These are phyloP conservation scores for Phodopus roborovskii DNA, from an alignment of 2,113 vertebrate species.

Conservation along the genomic window DNA sequence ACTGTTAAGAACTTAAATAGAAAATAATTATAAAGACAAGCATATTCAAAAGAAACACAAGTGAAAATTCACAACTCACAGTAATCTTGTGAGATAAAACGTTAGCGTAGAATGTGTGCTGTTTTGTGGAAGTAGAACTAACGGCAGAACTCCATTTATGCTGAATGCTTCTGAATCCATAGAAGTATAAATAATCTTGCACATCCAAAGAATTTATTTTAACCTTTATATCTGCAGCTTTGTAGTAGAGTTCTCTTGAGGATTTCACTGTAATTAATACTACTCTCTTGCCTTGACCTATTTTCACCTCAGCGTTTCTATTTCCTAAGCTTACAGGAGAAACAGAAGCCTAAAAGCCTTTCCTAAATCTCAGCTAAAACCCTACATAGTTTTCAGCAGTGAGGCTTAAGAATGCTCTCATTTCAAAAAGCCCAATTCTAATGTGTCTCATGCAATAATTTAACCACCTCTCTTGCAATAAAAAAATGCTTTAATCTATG, in stretches of 20 bases:
- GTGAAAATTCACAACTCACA: slow-evolving; percentile 1
- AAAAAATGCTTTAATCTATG: slow-evolving; percentile 59
- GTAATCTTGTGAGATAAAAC: slow-evolving; percentile 33
- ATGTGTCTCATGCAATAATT: slow-evolving; percentile 70
- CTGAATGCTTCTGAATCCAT: slow-evolving; percentile 9
- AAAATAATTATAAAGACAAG: slow-evolving; percentile 37
- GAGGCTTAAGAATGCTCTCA: slow-evolving; percentile 65
- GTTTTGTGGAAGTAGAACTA: slow-evolving; percentile 9
- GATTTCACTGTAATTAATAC: slow-evolving; percentile 81
- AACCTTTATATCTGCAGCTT: slow-evolving; percentile 61
- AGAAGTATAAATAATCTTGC: slow-evolving; percentile 38
- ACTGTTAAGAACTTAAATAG: slow-evolving; percentile 6
- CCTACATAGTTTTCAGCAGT: slow-evolving; percentile 52
- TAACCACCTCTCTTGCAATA: slow-evolving; percentile 68
- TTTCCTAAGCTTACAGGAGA: slow-evolving; percentile 70
- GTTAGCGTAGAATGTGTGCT: not conserved
- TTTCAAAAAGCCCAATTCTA: slow-evolving; percentile 66
- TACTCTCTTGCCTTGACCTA: slow-evolving; percentile 72
- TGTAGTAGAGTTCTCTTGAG: slow-evolving; percentile 71
- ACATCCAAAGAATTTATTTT: slow-evolving; percentile 66
- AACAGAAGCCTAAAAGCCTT: slow-evolving; percentile 76
- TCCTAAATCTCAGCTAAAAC: slow-evolving; percentile 79
- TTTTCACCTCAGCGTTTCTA: slow-evolving; percentile 73
- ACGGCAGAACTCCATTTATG: slow-evolving; percentile 13
- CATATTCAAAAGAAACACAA: slow-evolving; percentile 2